Evolutionary conservation across 2,797 vertebrate species (phyloP), one percentile per base, ranked within the genome.

Genomic region (Podarcis lilfordi): DNA sequence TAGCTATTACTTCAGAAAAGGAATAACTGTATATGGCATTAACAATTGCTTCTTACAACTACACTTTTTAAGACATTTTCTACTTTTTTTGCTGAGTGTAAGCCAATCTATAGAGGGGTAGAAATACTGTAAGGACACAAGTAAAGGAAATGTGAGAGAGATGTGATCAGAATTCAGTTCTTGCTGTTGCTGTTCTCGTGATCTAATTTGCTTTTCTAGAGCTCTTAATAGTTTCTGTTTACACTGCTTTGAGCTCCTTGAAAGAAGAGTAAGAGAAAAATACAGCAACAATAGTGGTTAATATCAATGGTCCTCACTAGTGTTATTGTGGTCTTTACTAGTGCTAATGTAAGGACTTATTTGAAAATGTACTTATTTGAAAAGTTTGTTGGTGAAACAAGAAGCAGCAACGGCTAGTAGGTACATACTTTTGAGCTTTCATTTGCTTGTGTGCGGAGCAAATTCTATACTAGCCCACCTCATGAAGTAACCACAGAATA

Each of bases 11-110:
- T 89, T 90, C 37, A 89, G 87, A 88, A 88, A 10, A 80, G 87
- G 79, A 91, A 74, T 91, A 91, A 92, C 59, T 86, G 91, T 91
- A 92, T 0, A 0, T 35, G 29, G 40, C 86, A n/a, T 78, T 82
- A 37, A 50, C 89, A 89, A n/a, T 87, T 88, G 2, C 74, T 94
- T 64, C 92, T 94, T 88, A 5, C 87, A 40, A 76, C 25, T 88
- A 84, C 76, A 4, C 35, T 78, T 92, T 95, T 86, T 35, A 89
- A 87, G 78, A 69, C 90, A 74, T 88, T 43, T 88, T 15, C 40
- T 66, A 19, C 88, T 77, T 83, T 29, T 79, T 25, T 23, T 32
- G 40, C 35, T 86, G 66, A 59, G 75, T 93, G 86, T 92, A 89
- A 82, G 89, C 72, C 84, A 90, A 89, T 82, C 80, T 88, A 83